Percentiles rank a stretch among this genome's conserved stretches.
Evolutionary conservation across 2,113 vertebrate genomes (phyloP).

Genomic region (Aythya baeri): DNA sequence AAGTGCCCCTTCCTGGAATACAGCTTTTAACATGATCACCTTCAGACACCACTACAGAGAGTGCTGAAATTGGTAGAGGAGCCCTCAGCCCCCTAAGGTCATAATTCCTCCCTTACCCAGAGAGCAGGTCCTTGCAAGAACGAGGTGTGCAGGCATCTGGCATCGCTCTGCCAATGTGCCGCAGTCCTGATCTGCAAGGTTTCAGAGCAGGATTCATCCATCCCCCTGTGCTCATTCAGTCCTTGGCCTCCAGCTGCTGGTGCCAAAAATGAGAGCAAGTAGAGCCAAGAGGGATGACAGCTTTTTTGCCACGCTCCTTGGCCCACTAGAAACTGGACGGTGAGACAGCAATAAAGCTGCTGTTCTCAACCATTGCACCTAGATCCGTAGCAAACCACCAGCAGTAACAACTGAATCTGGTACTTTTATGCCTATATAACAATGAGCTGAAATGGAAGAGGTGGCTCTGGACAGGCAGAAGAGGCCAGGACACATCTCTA

Average conservation of each 20-base stretch:
- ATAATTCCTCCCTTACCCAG: neutral
- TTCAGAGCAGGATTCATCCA: slow-evolving; percentile 21
- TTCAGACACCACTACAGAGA: neutral
- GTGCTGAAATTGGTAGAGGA: neutral
- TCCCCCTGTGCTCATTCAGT: neutral
- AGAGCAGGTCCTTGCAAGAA: neutral
- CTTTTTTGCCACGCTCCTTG: slow-evolving; percentile 42
- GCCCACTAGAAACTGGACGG: slow-evolving; percentile 33
- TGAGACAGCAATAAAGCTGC: slow-evolving; percentile 18
- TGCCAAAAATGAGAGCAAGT: neutral
- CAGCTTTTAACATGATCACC: neutral
- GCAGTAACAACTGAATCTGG: neutral
- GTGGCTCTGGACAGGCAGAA: neutral
- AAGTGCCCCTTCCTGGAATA: neutral
- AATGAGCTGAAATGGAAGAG: neutral
- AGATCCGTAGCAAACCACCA: neutral
- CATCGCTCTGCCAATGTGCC: neutral
- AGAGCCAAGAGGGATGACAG: slow-evolving; percentile 44
- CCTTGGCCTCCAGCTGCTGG: neutral
- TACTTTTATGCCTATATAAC: neutral
- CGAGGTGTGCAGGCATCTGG: neutral
- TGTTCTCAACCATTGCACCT: neutral
- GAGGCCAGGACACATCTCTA: neutral
- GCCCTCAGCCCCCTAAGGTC: neutral
- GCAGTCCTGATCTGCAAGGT: neutral